Percentiles rank a stretch among this genome's conserved stretches.
Conservation (phyloP, 2,797 vertebrate genomes). For the Chelmon rostratus region DNA sequence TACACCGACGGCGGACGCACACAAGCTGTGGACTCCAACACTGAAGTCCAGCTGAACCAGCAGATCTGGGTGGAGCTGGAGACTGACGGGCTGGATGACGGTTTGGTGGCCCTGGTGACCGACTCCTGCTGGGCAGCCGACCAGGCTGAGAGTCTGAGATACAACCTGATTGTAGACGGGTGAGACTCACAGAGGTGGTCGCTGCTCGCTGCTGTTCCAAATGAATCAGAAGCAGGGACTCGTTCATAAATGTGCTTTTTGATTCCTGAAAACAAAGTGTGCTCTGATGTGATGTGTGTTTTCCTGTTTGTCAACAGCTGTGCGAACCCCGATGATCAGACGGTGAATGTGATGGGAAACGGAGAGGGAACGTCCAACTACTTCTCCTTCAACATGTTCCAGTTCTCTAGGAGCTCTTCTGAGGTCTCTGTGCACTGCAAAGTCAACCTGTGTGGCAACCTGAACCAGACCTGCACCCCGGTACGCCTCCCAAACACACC, state of each 20-base stretch:
- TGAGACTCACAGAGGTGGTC: background rate
- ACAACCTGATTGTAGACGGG: slow-evolving; percentile 34
- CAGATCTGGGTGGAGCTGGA: too few species aligned
- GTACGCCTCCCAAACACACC: slow-evolving; percentile 8
- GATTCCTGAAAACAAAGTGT: background rate
- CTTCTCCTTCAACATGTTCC: slow-evolving; percentile 61
- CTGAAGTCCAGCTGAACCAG: too few species aligned
- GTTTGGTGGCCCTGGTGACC: too few species aligned
- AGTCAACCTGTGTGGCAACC: slow-evolving; percentile 28
- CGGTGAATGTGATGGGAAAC: slow-evolving; percentile 35
- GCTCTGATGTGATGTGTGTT: background rate
- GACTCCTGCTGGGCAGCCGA: slow-evolving; percentile 57
- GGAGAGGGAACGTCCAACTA: slow-evolving; percentile 33
- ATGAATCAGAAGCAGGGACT: background rate
- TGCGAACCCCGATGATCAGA: slow-evolving; percentile 1
- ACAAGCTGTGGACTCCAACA: too few species aligned
- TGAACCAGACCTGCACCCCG: slow-evolving; percentile 9
- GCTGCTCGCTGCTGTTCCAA: too few species aligned
- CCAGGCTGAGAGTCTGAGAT: background rate
- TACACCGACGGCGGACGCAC: too few species aligned
- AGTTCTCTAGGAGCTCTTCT: background rate
- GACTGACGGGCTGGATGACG: too few species aligned
- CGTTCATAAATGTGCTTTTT: too few species aligned
- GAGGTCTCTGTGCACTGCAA: slow-evolving; percentile 53
- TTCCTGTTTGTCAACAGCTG: slow-evolving; percentile 31